phyloP scores from a whole-genome alignment of 2,888 invertebrate species.

The Dorcus hopei region DNA sequence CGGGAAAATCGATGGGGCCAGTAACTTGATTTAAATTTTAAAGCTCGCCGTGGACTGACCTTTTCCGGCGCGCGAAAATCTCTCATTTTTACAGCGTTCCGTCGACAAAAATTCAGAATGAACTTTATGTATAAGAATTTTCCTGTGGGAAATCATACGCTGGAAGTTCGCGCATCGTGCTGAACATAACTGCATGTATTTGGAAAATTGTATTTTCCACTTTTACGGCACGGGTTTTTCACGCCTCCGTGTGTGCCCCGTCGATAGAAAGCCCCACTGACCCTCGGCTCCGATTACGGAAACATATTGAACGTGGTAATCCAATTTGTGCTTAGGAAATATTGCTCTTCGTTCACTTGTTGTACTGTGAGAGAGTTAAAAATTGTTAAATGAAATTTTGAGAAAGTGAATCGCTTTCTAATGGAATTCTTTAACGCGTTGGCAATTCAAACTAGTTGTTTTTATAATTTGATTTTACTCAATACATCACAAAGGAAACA shows the following conservation, averaged over 20 bases:
- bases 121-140: slow-evolving; percentile 10
- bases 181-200: slow-evolving; percentile 1
- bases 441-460: too few species aligned
- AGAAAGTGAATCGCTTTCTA: too few species aligned
- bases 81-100: background rate
- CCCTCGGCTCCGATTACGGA: too few species aligned
- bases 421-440: too few species aligned
- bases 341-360: too few species aligned
- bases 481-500: background rate
- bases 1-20: background rate
- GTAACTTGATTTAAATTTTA: background rate
- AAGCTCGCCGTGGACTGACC: background rate
- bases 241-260: background rate
- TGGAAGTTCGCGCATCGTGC: slow-evolving; percentile 5
- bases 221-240: background rate
- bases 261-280: too few species aligned
- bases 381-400: too few species aligned
- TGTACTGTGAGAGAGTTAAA: too few species aligned
- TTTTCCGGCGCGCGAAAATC: background rate
- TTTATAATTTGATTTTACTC: background rate
- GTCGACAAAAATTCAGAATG: slow-evolving; percentile 7
- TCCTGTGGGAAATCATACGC: slow-evolving; percentile 9
- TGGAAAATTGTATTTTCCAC: slow-evolving; percentile 1
- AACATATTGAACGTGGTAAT: too few species aligned
- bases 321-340: too few species aligned